Evolutionary conservation across 2,888 invertebrate species (phyloP), one percentile per base, ranked within the genome.

Genomic region (Mylabris sibirica): DNA sequence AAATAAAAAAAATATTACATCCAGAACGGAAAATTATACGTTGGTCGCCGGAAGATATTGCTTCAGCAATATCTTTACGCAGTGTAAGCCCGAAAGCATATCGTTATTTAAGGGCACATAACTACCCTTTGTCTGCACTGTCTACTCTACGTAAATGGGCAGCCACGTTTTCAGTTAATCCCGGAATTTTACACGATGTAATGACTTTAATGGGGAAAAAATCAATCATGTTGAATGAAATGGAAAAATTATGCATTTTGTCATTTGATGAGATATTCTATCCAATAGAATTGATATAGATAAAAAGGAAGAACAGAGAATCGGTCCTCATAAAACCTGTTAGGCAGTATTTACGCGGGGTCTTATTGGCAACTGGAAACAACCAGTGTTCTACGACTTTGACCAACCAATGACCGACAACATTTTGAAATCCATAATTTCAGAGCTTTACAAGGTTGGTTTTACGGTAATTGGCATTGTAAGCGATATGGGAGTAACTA

Each of bases 81-180:
- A 72, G 70, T 60, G 72, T 72, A n/a, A 72, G 72, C 26, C 72
- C 70, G 6, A 72, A 72, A 44, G 72, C 70, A 17, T 72, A 72
- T 59, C 59, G 66, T 61, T 72, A 71, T 72, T 68, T 72, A 30
- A 68, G 70, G 44, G 60, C 41, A 11, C 67, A 68, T 66, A 22
- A 20, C 6, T 64, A 71, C 66, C 72, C 68, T 30, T 60, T 72
- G 62, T 70, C 72, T 53, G 67, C 64, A 60, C 59, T 70, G n/a
- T n/a, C n/a, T n/a, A n/a, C n/a, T n/a, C n/a, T n/a, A n/a, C n/a
- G n/a, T n/a, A n/a, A n/a, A n/a, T 34, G 34, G 34, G 34, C 34
- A 3, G 3, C 34, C 34, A 34, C 34, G 8, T 34, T 34, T 34
- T 34, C 34, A 8, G 3, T 34, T 5, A 34, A 34, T 3, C 34